Conservation (phyloP, 2,888 invertebrate genomes). For the Tiliacea citrago region DNA sequence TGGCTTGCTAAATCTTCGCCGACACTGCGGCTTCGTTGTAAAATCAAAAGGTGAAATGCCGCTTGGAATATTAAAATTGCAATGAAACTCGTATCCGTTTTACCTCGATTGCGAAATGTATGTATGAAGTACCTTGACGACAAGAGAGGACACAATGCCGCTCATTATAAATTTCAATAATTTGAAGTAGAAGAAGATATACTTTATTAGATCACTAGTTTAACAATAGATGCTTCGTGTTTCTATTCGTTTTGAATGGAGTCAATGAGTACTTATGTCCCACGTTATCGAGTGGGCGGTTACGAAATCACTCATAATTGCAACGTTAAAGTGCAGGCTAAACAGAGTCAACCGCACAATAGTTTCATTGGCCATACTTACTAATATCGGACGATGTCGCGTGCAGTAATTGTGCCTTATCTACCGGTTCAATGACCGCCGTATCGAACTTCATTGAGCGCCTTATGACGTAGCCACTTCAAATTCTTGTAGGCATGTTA, state of each 20-base stretch:
- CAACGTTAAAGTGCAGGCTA: constrained; percentile 60
- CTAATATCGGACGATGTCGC: constrained; percentile 68
- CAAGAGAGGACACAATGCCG: constrained; percentile 18
- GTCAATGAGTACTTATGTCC: constrained; percentile 39
- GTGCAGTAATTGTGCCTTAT: constrained; percentile 74
- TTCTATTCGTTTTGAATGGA: constrained; percentile 39
- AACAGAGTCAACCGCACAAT: constrained; percentile 61
- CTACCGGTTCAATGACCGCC: constrained; percentile 81
- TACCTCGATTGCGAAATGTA: constrained; percentile 27
- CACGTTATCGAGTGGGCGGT: constrained; percentile 39
- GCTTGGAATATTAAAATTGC: constrained; percentile 53
- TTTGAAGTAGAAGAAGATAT: neutral
- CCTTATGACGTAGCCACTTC: constrained; percentile 75
- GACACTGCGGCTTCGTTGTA: constrained; percentile 13
- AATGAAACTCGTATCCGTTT: constrained; percentile 28
- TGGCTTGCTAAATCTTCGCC: constrained; percentile 13
- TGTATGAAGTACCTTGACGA: constrained; percentile 10
- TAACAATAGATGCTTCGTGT: constrained; percentile 10
- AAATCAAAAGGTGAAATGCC: constrained; percentile 39
- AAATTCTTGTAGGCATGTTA: constrained; percentile 47
- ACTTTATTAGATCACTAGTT: constrained; percentile 19
- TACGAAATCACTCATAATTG: constrained; percentile 59
- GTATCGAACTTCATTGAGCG: constrained; percentile 83
- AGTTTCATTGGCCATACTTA: constrained; percentile 68
- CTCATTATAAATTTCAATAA: constrained; percentile 18